A percentile compares a stretch with the other conserved stretches of the same genome.
These are phyloP conservation scores for Ailuropoda melanoleuca DNA, from an alignment of 2,113 vertebrate species.

Conservation along the genomic window DNA sequence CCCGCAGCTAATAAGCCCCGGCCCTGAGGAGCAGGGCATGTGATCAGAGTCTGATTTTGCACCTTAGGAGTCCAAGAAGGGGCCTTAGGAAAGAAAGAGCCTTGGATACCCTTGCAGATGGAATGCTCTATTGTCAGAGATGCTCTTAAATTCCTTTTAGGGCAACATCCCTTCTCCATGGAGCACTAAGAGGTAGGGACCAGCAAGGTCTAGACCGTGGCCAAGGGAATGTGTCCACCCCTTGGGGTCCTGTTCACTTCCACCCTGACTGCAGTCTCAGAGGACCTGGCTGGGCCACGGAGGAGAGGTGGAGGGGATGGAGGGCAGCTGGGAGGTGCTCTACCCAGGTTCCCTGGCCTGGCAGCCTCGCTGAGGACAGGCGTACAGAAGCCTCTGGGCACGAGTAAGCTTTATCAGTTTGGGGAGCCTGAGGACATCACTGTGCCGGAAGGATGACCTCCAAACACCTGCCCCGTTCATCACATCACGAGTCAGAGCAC, in stretches of 20 bases:
- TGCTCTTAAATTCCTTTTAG: background rate
- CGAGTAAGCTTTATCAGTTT: background rate
- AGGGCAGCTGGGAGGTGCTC: accelerated
- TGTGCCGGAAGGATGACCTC: background rate
- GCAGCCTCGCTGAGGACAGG: background rate
- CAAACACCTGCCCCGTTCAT: background rate
- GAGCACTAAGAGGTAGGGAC: background rate
- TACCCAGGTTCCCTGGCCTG: background rate
- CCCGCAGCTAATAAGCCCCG: background rate
- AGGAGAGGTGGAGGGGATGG: background rate
- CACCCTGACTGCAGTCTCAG: background rate
- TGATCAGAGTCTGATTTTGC: background rate
- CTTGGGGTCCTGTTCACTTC: background rate
- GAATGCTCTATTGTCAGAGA: background rate
- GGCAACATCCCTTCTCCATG: background rate
- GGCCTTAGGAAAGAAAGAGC: background rate
- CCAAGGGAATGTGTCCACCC: background rate
- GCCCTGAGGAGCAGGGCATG: accelerated
- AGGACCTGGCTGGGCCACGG: background rate
- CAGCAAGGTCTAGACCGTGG: background rate
- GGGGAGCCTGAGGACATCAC: background rate
- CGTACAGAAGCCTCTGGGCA: background rate
- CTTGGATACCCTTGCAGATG: background rate
- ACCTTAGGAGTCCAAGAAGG: background rate
- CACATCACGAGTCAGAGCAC: too few species aligned